These are phyloP conservation scores for Stictonetta naevosa DNA, from an alignment of 2,113 vertebrate species.

Conservation along the genomic window DNA sequence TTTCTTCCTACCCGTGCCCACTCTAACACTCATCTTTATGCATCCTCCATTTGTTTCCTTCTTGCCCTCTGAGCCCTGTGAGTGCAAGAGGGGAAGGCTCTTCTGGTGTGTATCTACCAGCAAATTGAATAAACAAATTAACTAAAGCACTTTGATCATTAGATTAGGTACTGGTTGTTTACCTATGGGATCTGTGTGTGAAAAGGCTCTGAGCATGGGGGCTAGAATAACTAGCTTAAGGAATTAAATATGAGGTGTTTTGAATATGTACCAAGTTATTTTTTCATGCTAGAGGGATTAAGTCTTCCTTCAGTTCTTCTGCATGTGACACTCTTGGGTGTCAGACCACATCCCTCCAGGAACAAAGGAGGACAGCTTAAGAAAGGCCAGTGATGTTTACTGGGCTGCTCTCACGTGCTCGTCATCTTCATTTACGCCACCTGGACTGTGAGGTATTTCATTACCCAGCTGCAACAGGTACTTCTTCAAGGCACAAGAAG, in stretches of 20 bases:
- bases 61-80: neutral
- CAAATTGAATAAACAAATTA: constrained; percentile 18
- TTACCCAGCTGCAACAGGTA: neutral
- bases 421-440: neutral
- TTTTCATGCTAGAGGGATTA: neutral
- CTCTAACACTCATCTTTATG: neutral
- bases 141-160: neutral
- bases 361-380: neutral
- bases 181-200: neutral
- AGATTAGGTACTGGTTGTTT: neutral
- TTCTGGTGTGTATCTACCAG: neutral
- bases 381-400: neutral
- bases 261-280: neutral
- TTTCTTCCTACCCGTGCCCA: neutral
- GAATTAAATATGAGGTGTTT: neutral
- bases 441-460: neutral
- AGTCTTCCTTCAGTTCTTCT: neutral
- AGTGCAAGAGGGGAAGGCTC: neutral
- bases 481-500: neutral
- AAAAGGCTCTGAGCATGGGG: neutral
- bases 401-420: neutral
- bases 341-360: neutral
- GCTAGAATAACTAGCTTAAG: neutral
- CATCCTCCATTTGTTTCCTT: neutral
- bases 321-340: neutral